These are phyloP conservation scores for Solea senegalensis DNA, from an alignment of 2,113 vertebrate species.

Conservation along the genomic window DNA sequence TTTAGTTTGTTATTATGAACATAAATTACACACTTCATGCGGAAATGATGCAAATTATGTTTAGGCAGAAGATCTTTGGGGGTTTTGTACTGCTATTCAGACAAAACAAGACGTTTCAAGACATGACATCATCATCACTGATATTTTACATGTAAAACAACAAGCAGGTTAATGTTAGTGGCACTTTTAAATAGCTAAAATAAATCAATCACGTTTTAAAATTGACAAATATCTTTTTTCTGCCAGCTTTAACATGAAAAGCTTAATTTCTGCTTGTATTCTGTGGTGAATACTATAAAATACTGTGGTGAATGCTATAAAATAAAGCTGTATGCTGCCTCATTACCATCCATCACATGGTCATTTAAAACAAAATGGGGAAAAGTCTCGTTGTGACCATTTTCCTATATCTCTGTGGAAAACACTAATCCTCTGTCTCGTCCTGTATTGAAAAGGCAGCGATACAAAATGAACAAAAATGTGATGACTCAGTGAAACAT, in stretches of 20 bases:
- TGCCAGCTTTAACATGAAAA: background rate
- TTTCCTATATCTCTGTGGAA: background rate
- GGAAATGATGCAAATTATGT: no score
- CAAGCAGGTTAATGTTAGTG: no score
- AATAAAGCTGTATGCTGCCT: background rate
- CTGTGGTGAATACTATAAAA: background rate
- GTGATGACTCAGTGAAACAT: constrained; percentile 55
- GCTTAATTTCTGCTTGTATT: background rate
- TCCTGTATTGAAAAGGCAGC: constrained; percentile 18
- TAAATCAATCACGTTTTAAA: background rate
- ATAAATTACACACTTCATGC: no score
- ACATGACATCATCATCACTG: no score
- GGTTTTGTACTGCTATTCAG: no score
- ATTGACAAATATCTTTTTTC: background rate
- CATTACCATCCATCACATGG: background rate
- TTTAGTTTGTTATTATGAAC: no score
- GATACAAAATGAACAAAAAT: constrained; percentile 33
- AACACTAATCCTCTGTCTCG: background rate
- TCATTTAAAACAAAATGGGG: background rate
- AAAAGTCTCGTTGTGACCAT: constrained; percentile 3
- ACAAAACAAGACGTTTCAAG: no score
- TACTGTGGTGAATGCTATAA: no score
- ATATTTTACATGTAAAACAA: no score
- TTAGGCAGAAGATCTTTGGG: no score
- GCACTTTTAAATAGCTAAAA: no score